Conservation (phyloP, 2,888 invertebrate species). For the Leptinotarsa juncta region DNA sequence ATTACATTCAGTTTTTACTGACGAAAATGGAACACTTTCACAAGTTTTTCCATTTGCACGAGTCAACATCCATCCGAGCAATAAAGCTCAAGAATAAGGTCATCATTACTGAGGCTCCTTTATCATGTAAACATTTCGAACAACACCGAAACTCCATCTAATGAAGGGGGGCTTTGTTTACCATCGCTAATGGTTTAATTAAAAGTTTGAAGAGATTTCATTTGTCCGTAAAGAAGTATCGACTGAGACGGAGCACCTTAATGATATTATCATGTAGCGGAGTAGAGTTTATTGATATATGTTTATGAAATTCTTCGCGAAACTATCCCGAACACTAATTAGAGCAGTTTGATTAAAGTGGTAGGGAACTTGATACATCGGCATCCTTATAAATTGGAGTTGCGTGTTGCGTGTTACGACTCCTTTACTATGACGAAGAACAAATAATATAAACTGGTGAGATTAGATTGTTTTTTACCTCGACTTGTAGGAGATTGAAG, state of each 20-base stretch:
- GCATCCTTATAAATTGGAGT: constrained; percentile 64
- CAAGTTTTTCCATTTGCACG: background rate
- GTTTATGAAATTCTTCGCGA: constrained; percentile 62
- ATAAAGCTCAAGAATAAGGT: constrained; percentile 5
- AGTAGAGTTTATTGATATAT: constrained; percentile 56
- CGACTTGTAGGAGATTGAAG: no score
- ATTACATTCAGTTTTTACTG: background rate
- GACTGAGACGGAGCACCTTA: constrained; percentile 40
- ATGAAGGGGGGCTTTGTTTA: constrained; percentile 42
- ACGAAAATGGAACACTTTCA: background rate
- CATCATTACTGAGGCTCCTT: constrained; percentile 20
- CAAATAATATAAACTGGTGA: background rate
- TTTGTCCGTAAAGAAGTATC: constrained; percentile 36
- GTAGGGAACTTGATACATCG: constrained; percentile 63
- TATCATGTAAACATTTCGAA: constrained; percentile 38
- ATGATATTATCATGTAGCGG: constrained; percentile 53
- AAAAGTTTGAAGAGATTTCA: constrained; percentile 48
- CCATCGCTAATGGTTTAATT: constrained; percentile 47
- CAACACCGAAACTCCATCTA: constrained; percentile 42
- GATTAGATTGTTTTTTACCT: no score
- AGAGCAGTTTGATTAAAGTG: constrained; percentile 65
- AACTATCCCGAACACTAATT: constrained; percentile 64
- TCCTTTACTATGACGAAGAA: constrained; percentile 35
- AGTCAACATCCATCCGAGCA: background rate
- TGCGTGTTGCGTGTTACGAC: constrained; percentile 63